These are phyloP conservation scores for Crypturellus undulatus DNA, from an alignment of 2,113 vertebrate species.

Conservation along the genomic window DNA sequence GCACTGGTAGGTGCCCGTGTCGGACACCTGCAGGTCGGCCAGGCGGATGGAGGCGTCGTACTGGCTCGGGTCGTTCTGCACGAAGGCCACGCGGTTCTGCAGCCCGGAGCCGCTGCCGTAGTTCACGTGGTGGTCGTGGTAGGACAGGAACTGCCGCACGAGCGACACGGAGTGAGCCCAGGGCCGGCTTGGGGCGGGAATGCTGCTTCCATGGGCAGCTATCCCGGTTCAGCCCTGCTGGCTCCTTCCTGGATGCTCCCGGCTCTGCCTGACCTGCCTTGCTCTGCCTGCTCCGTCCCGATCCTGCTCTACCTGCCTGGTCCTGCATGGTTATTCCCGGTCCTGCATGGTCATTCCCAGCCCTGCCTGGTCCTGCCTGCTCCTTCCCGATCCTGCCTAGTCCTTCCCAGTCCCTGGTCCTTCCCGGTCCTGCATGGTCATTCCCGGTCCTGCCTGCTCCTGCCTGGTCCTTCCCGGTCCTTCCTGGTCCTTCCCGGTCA, in stretches of 20 bases:
- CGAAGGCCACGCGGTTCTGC: constrained; percentile 82
- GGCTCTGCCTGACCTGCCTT: background rate
- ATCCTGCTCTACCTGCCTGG: background rate
- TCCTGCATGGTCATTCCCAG: background rate
- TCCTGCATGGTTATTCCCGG: background rate
- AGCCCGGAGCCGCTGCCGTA: constrained; percentile 72
- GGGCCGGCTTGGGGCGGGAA: no score
- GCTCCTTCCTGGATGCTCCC: background rate
- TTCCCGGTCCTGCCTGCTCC: background rate
- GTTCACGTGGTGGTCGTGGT: constrained; percentile 78
- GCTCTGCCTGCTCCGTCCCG: background rate
- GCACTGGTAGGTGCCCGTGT: constrained; percentile 91
- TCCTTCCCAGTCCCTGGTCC: no score
- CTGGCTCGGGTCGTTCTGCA: constrained; percentile 74
- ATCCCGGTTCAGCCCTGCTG: background rate
- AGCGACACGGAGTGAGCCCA: accelerated
- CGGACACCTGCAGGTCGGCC: constrained; percentile 70
- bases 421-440: no score
- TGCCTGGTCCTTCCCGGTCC: background rate
- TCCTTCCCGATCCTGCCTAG: background rate
- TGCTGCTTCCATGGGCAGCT: background rate
- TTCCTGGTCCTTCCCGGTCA: background rate
- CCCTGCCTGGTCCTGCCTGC: background rate
- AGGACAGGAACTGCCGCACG: constrained; percentile 61
- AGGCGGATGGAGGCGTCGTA: constrained; percentile 88